These are phyloP conservation scores for Drosophila arawakana DNA, from an alignment of 1,140 invertebrate species.

Conservation along the genomic window DNA sequence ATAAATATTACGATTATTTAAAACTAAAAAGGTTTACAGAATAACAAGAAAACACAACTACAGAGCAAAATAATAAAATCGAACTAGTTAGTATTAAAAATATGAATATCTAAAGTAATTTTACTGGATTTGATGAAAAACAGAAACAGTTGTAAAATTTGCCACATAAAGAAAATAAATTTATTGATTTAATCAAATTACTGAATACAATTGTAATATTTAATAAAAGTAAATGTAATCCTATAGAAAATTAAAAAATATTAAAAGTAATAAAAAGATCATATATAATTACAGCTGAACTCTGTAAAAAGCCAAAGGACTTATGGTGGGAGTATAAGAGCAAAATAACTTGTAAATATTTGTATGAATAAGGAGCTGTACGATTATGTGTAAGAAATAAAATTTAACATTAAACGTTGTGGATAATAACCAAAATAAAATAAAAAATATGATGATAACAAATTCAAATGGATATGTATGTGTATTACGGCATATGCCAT, in stretches of 20 bases:
- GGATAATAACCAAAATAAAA: conserved; percentile 61
- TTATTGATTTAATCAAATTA: conserved; percentile 56
- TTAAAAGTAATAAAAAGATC: conserved; percentile 23
- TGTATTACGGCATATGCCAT: conserved; percentile 61
- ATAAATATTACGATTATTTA: conserved; percentile 69
- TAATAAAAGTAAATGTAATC: conserved; percentile 54
- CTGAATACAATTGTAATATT: conserved; percentile 41
- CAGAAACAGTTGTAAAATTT: conserved; percentile 50
- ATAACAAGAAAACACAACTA: conserved; percentile 34
- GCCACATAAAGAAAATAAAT: conserved; percentile 43
- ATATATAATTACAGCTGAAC: conserved; percentile 24
- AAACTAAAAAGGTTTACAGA: conserved; percentile 55
- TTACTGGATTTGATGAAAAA: conserved; percentile 38
- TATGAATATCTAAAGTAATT: conserved; percentile 45
- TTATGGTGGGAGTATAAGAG: conserved; percentile 12
- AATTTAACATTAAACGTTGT: conserved; percentile 49
- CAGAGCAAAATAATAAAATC: conserved; percentile 33
- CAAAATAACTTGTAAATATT: conserved; percentile 66
- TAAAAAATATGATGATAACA: conserved; percentile 15
- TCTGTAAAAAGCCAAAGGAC: conserved; percentile 13
- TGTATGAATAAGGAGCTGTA: conserved; percentile 63
- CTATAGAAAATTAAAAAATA: conserved; percentile 40
- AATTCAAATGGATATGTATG: conserved; percentile 63
- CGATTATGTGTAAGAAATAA: conserved; percentile 54
- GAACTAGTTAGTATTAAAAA: conserved; percentile 18